These are phyloP conservation scores for Acrobasis consociella DNA, from an alignment of 2,888 invertebrate species.

Conservation along the genomic window DNA sequence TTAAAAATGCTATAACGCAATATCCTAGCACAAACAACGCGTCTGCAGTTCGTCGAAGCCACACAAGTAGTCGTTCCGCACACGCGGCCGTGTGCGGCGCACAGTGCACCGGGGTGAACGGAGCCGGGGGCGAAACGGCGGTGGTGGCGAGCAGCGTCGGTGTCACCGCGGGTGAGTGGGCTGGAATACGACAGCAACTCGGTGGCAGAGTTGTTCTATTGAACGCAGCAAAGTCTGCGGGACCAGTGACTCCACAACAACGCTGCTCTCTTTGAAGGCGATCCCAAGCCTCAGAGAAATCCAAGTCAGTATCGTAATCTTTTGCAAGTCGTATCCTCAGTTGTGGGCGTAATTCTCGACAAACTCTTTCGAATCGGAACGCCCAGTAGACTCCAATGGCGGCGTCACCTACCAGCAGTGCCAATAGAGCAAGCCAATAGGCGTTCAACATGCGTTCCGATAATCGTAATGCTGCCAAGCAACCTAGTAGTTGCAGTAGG, in stretches of 20 bases:
- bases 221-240: slow-evolving; percentile 75
- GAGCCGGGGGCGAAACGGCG: slow-evolving; percentile 58
- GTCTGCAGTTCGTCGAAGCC: slow-evolving; percentile 91
- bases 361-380: slow-evolving; percentile 89
- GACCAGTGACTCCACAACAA: slow-evolving; percentile 91
- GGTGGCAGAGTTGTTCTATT: slow-evolving; percentile 70
- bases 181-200: slow-evolving; percentile 73
- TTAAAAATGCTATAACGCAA: slow-evolving; percentile 94
- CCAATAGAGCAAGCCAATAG: slow-evolving; percentile 91
- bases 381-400: slow-evolving; percentile 94
- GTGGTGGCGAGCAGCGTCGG: slow-evolving; percentile 79
- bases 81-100: slow-evolving; percentile 85
- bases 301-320: slow-evolving; percentile 88
- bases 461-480: slow-evolving; percentile 90
- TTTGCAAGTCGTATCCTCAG: slow-evolving; percentile 83
- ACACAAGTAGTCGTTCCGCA: slow-evolving; percentile 87
- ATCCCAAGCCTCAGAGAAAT: slow-evolving; percentile 91
- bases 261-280: slow-evolving; percentile 87
- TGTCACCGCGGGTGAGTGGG: slow-evolving; percentile 64
- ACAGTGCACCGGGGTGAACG: slow-evolving; percentile 69
- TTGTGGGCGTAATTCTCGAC: slow-evolving; percentile 88
- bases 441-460: slow-evolving; percentile 91
- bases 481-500: slow-evolving; percentile 89
- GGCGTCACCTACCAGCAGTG: slow-evolving; percentile 91
- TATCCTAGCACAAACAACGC: slow-evolving; percentile 91